A percentile compares a stretch with the other conserved stretches of the same genome.
phyloP scores from a whole-genome alignment of 2,113 vertebrate species.

The Ardeotis arabs region DNA sequence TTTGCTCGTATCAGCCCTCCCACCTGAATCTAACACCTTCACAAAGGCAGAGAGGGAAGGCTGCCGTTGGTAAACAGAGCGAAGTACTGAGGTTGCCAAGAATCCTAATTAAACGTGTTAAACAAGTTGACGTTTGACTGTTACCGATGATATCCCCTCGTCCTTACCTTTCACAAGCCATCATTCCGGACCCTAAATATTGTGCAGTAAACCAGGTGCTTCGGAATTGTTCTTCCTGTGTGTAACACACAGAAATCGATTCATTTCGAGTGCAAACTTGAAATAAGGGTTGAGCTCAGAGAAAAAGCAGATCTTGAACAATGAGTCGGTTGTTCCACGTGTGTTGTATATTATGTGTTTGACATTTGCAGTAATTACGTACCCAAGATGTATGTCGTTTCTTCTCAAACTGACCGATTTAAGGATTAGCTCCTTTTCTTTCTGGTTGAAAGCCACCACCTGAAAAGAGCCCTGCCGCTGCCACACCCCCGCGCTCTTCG shows the following conservation, averaged over 20 bases:
- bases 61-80: neutral
- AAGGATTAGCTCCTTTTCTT: neutral
- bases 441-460: neutral
- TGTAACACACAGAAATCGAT: neutral
- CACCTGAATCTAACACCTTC: neutral
- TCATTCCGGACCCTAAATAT: neutral
- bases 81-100: neutral
- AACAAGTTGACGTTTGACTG: neutral
- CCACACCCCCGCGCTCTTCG: neutral
- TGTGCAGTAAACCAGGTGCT: neutral
- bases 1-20: neutral
- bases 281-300: neutral
- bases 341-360: neutral
- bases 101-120: neutral
- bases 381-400: neutral
- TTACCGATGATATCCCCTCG: neutral
- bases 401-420: neutral
- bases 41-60: neutral
- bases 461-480: neutral
- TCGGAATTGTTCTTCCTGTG: neutral
- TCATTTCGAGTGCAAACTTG: neutral
- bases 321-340: neutral
- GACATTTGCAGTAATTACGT: neutral
- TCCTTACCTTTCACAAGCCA: neutral
- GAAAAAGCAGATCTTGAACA: neutral